phyloP scores from a whole-genome alignment of 2,113 vertebrate genomes.

The Dryoscopus gambensis region DNA sequence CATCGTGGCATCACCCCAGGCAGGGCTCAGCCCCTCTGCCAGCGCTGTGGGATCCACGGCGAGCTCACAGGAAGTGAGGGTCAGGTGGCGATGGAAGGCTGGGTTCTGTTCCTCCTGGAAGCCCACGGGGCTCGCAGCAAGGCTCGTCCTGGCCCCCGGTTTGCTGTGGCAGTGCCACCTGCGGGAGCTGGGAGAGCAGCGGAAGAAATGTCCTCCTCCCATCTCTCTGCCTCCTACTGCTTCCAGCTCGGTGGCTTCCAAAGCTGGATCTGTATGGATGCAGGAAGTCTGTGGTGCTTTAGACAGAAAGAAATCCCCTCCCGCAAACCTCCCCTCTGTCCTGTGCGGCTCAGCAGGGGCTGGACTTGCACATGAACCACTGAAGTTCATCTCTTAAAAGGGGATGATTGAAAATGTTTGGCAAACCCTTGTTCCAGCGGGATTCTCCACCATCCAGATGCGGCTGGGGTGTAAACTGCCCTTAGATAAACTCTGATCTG shows the following conservation, averaged over 20 bases:
- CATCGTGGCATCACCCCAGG: too few species aligned
- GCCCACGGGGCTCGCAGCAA: too few species aligned
- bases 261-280: neutral
- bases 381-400: neutral
- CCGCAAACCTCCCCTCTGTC: fast-evolving
- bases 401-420: fast-evolving
- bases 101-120: neutral
- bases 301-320: neutral
- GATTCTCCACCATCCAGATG: neutral
- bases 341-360: neutral
- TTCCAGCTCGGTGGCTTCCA: fast-evolving
- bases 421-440: neutral
- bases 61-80: neutral
- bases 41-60: fast-evolving
- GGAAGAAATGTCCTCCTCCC: neutral
- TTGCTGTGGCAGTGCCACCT: neutral
- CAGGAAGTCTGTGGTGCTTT: neutral
- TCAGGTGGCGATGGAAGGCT: too few species aligned
- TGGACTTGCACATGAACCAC: fast-evolving
- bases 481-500: too few species aligned
- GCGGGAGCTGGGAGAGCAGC: neutral
- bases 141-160: neutral
- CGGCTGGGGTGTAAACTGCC: neutral
- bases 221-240: fast-evolving
- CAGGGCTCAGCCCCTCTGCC: neutral